Evolutionary conservation across 1,140 invertebrate species (phyloP), one percentile per base, ranked within the genome.

Genomic region (Drosophila sp.): DNA sequence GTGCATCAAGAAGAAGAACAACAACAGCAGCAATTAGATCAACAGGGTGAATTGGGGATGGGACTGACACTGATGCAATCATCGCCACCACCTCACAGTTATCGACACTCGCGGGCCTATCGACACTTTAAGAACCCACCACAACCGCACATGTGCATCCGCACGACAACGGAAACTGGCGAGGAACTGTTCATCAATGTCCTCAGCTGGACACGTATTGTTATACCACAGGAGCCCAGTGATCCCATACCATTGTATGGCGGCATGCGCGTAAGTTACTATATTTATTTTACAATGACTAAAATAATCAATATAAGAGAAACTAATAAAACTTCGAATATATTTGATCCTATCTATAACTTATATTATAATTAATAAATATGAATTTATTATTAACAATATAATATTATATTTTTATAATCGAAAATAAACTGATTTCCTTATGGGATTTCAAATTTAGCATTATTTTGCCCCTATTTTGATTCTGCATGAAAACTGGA

Each of bases 131-230:
- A 95, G 86, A 95, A 95, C 86, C 95, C 95, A 59, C 95, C 95
- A 5, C 95, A 95, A 65, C 95, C 95, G 21, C 94, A 95, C 89
- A 95, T 95, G 95, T 95, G 95, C 91, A 95, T 95, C 76, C 94
- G 94, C 79, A 95, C 95, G 75, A 94, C 93, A 59, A 93, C 95
- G 72, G 93, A 94, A 78, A 93, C 93, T 58, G 86, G 92, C 18
- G 93, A 94, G 71, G 93, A 93, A 76, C 79, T 93, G 11, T 96
- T 94, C 70, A 94, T 96, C 64, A 95, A 95, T 87, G 95, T 96
- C 45, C 87, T 96, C 48, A 95, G 95, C 77, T 96, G 95, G 95
- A 94, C 94, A 51, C 94, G 95, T 86, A 94, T 96, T 74, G 93
- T 93, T 8, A 94, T 94, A 92, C 94, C 94, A 7, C 93, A 93